These are phyloP conservation scores for Diorhabda elongata DNA, from an alignment of 1,140 invertebrate genomes.

Conservation along the genomic window DNA sequence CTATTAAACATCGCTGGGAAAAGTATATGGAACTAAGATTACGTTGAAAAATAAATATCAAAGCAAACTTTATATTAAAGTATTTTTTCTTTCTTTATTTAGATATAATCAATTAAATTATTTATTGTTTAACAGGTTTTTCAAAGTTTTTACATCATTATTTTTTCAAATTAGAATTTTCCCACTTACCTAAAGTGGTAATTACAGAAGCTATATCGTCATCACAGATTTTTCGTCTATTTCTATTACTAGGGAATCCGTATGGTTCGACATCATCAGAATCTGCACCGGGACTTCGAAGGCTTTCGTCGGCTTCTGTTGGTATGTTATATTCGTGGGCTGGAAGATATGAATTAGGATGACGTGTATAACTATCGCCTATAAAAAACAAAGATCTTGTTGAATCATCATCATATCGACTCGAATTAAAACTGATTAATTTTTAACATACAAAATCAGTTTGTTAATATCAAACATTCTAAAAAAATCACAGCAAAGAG, in stretches of 20 bases:
- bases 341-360: slow-evolving; percentile 82
- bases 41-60: no score
- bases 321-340: slow-evolving; percentile 61
- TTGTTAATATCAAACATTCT: no score
- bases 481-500: no score
- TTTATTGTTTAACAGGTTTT: neutral
- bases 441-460: no score
- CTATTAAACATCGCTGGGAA: no score
- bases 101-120: no score
- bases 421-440: no score
- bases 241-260: slow-evolving; percentile 61
- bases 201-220: slow-evolving; percentile 56
- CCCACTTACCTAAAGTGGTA: slow-evolving; percentile 49
- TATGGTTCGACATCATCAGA: slow-evolving; percentile 61
- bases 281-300: slow-evolving; percentile 41
- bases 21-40: no score
- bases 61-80: no score
- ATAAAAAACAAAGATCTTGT: slow-evolving; percentile 9
- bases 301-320: slow-evolving; percentile 51
- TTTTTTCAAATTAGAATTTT: neutral
- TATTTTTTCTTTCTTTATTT: no score
- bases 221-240: slow-evolving; percentile 54
- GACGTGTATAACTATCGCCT: slow-evolving; percentile 71
- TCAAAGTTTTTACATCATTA: neutral
- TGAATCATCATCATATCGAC: no score